These are phyloP conservation scores for Eulemur macaco DNA, from an alignment of 2,113 vertebrate species.

Conservation along the genomic window DNA sequence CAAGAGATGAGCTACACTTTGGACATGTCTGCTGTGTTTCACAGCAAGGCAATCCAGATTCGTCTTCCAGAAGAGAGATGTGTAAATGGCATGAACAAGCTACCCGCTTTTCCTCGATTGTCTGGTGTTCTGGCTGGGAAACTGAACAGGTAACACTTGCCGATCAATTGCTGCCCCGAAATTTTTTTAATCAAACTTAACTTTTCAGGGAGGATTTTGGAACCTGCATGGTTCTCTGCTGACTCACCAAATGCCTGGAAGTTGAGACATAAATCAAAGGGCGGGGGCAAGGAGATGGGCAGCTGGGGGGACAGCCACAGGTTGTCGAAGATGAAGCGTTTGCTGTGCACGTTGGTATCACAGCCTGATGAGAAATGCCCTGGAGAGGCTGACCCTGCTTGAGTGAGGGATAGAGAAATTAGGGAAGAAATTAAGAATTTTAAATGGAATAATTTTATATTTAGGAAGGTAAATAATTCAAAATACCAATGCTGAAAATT, in stretches of 20 bases:
- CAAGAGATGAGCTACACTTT: not conserved
- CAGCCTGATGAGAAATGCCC: not conserved
- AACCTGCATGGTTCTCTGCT: constrained; percentile 64
- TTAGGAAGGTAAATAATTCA: not conserved
- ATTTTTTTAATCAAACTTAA: constrained; percentile 64
- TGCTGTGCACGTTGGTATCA: not conserved
- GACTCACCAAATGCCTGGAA: constrained; percentile 67
- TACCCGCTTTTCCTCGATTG: constrained; percentile 4
- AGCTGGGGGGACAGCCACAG: constrained; percentile 12
- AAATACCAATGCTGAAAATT: not conserved
- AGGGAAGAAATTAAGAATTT: not conserved
- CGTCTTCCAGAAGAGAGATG: constrained; percentile 33
- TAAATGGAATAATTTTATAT: not conserved
- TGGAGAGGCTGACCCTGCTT: not conserved
- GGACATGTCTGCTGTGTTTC: not conserved
- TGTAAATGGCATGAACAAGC: constrained; percentile 24
- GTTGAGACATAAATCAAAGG: constrained; percentile 61
- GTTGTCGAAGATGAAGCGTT: constrained; percentile 49
- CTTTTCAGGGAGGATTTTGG: constrained; percentile 74
- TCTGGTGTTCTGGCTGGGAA: constrained; percentile 50
- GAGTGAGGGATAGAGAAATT: not conserved
- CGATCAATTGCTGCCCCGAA: constrained; percentile 47
- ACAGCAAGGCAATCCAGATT: not conserved
- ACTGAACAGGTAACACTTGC: not conserved
- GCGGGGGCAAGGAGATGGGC: constrained; percentile 57